A percentile compares a stretch with the other conserved stretches of the same genome.
Conservation (phyloP, 2,888 invertebrate genomes). For the Phortica okadai region DNA sequence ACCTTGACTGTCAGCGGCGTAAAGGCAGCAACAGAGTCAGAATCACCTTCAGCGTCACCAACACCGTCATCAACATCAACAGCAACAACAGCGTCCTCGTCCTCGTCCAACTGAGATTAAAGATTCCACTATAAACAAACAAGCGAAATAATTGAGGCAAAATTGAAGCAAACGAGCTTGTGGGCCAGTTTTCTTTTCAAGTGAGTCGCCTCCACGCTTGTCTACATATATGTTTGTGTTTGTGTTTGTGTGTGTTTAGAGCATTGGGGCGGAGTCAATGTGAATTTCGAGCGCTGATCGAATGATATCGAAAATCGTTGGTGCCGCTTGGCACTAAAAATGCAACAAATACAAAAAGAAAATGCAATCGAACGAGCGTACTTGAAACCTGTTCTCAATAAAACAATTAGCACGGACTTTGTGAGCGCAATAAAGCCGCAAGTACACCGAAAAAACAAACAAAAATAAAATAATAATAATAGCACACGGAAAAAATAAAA, state of each 20-base stretch:
- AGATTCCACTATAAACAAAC: constrained; percentile 72
- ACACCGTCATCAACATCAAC: background rate
- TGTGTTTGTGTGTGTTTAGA: constrained; percentile 2
- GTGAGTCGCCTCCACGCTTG: background rate
- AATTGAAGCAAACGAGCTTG: constrained; percentile 65
- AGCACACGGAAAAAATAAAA: constrained; percentile 46
- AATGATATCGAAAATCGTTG: constrained; percentile 36
- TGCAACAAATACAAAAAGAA: background rate
- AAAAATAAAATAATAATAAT: background rate
- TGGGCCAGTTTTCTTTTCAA: constrained; percentile 29
- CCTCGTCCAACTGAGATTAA: constrained; percentile 60
- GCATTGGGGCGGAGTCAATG: background rate
- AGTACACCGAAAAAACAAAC: background rate
- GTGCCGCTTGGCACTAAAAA: background rate
- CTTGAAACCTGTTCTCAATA: constrained; percentile 59
- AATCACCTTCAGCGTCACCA: background rate
- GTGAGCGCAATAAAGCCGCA: constrained; percentile 66
- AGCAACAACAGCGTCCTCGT: background rate
- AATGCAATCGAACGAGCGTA: background rate
- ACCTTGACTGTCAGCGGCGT: constrained; percentile 45
- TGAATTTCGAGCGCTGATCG: constrained; percentile 29
- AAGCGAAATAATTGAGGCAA: constrained; percentile 72
- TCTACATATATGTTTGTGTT: background rate
- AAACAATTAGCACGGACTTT: constrained; percentile 71
- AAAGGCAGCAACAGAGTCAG: background rate